These are phyloP conservation scores for Agraylea sexmaculata DNA, from an alignment of 1,140 invertebrate species.

Conservation along the genomic window DNA sequence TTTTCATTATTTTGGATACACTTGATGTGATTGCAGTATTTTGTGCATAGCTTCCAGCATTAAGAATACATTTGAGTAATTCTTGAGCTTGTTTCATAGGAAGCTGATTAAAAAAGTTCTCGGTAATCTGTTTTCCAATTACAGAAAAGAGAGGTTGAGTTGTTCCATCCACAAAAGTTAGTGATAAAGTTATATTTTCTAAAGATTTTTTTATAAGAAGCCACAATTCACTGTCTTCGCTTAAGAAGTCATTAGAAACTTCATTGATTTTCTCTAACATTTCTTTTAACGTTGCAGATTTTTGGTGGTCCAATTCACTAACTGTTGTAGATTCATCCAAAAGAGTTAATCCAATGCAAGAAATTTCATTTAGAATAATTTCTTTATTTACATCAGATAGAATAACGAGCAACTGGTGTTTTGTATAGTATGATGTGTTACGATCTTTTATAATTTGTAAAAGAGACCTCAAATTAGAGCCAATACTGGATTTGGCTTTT, in stretches of 20 bases:
- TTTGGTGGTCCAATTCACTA: too few relatives aligned
- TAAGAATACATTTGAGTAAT: constrained; percentile 34
- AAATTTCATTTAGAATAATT: too few relatives aligned
- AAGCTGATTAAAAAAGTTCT: constrained; percentile 40
- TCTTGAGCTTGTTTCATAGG: constrained; percentile 33
- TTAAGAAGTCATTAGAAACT: too few relatives aligned
- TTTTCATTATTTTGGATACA: constrained; percentile 54
- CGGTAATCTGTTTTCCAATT: constrained; percentile 47
- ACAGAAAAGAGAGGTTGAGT: too few relatives aligned
- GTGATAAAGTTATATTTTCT: too few relatives aligned
- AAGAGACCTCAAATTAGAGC: constrained; percentile 27
- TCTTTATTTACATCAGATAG: constrained; percentile 25
- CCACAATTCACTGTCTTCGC: too few relatives aligned
- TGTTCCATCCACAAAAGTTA: too few relatives aligned
- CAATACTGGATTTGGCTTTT: constrained; percentile 20
- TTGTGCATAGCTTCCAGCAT: constrained; percentile 38
- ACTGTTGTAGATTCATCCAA: too few relatives aligned
- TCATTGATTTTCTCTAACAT: too few relatives aligned
- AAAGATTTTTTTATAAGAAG: too few relatives aligned
- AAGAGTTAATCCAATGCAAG: too few relatives aligned
- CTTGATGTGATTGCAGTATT: constrained; percentile 44
- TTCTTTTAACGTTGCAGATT: too few relatives aligned
- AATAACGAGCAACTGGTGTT: constrained; percentile 26
- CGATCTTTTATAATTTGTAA: constrained; percentile 24
- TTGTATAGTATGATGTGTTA: constrained; percentile 28